Evolutionary conservation across 1,140 invertebrate genomes (phyloP).

Genomic region (Pseudoatta argentina): DNA sequence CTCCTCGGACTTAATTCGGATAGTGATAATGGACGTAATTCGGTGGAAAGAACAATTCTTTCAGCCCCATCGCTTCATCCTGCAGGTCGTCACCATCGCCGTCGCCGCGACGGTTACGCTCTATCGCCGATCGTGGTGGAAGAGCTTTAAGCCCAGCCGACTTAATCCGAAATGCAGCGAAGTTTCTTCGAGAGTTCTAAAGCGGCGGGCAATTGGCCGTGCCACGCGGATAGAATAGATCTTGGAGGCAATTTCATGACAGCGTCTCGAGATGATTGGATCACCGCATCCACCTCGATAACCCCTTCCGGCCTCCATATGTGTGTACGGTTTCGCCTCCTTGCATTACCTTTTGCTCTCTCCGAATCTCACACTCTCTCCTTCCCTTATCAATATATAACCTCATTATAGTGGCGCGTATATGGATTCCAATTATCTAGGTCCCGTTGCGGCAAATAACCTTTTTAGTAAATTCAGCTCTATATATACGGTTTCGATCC

Average conservation of each 20-base stretch:
- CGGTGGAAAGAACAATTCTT: constrained; percentile 72
- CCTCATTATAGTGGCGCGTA: constrained; percentile 74
- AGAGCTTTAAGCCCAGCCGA: constrained; percentile 72
- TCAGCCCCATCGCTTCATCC: constrained; percentile 66
- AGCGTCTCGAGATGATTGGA: constrained; percentile 84
- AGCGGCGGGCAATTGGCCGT: constrained; percentile 79
- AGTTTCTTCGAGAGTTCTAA: constrained; percentile 76
- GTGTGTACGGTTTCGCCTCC: constrained; percentile 8
- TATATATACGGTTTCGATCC: constrained; percentile 51
- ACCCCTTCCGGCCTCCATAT: constrained; percentile 69
- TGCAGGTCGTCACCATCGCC: constrained; percentile 24
- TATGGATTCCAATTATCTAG: constrained; percentile 78
- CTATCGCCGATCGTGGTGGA: constrained; percentile 59
- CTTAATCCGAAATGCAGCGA: constrained; percentile 81
- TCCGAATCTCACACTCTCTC: background rate
- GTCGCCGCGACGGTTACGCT: constrained; percentile 66
- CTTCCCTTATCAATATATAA: constrained; percentile 80
- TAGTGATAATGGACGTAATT: constrained; percentile 70
- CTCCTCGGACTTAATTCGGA: constrained; percentile 59
- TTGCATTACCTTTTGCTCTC: constrained; percentile 39
- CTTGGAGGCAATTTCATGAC: constrained; percentile 83
- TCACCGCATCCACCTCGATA: constrained; percentile 81
- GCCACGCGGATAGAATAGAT: constrained; percentile 80
- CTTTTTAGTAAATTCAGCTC: constrained; percentile 75
- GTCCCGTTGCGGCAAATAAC: constrained; percentile 70